Conservation (phyloP, 92 coral and sea anemone genomes). For the Zoanthus gigantus region DNA sequence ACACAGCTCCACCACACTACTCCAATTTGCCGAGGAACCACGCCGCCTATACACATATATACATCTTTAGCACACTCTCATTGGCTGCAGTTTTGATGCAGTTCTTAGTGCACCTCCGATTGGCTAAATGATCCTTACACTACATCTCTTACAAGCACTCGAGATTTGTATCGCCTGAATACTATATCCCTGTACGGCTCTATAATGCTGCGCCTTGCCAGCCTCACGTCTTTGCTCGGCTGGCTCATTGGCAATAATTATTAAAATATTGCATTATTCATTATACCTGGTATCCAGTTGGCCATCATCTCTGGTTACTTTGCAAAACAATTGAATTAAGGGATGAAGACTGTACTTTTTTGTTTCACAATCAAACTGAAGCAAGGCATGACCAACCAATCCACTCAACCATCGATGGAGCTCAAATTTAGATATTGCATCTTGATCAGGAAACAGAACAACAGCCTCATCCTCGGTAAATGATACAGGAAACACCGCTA, state of each 20-base stretch:
- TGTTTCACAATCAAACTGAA: conserved; percentile 54
- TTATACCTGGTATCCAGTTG: conserved; percentile 15
- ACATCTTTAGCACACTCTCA: no score
- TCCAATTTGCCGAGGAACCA: no score
- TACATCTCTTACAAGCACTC: no score
- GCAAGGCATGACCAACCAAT: conserved; percentile 61
- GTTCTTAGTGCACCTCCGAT: no score
- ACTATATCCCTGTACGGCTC: no score
- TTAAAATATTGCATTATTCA: neutral
- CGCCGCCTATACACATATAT: no score
- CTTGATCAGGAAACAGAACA: conserved; percentile 47
- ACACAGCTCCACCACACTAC: no score
- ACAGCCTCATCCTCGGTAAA: conserved; percentile 66
- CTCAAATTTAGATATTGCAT: conserved; percentile 6
- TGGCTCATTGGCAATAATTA: neutral
- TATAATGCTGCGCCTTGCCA: no score
- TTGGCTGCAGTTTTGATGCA: no score
- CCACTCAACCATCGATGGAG: conserved; percentile 9
- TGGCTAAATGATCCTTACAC: no score
- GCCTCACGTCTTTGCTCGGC: no score
- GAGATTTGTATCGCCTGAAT: no score
- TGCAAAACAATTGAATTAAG: conserved; percentile 73
- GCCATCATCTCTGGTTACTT: conserved; percentile 40
- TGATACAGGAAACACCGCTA: conserved; percentile 74
- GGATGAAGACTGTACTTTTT: conserved; percentile 75